Evolutionary conservation across 2,797 vertebrate species (phyloP).

Genomic region (Muscicapa striata): DNA sequence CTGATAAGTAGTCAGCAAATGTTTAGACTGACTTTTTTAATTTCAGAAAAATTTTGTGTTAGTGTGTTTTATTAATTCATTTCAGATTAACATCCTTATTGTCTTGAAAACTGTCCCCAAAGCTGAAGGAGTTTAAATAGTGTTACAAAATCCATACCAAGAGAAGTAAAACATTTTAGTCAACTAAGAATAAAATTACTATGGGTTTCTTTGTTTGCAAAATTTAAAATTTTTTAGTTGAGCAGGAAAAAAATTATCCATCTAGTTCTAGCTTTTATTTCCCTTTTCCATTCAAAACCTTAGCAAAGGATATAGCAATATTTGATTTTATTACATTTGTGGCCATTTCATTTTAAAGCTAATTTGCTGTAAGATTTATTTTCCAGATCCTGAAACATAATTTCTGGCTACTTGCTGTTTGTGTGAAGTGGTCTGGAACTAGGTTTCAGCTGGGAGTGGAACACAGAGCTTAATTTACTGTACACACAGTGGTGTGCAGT

Average conservation of each 20-base stretch:
- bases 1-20: neutral
- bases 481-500: neutral
- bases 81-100: neutral
- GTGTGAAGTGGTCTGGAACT: neutral
- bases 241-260: neutral
- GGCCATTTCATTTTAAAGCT: neutral
- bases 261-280: neutral
- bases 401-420: neutral
- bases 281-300: neutral
- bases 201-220: neutral
- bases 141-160: neutral
- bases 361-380: constrained; percentile 2
- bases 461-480: neutral
- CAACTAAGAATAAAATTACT: neutral
- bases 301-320: neutral
- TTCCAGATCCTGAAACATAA: neutral
- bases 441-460: neutral
- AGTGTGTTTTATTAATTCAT: neutral
- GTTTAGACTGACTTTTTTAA: neutral
- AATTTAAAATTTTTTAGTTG: neutral
- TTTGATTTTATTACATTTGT: neutral
- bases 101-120: neutral
- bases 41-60: neutral
- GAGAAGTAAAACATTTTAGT: neutral
- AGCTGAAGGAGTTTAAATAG: neutral